phyloP scores from a whole-genome alignment of 2,113 vertebrate species.

The Vireo altiloquus region DNA sequence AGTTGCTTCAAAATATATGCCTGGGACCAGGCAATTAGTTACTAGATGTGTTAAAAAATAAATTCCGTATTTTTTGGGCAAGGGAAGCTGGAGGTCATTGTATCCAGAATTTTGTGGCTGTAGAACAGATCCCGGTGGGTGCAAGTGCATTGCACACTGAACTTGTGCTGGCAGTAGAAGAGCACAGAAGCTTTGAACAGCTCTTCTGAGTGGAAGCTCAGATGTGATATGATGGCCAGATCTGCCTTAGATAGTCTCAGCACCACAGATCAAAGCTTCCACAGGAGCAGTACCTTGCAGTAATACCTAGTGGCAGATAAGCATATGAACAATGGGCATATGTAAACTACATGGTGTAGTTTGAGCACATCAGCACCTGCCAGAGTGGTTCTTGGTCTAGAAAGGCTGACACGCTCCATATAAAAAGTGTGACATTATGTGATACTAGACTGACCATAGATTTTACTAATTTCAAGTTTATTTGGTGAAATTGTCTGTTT shows the following conservation, averaged over 20 bases:
- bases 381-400: background rate
- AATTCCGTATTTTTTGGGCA: background rate
- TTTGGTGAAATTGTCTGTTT: background rate
- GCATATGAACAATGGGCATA: fast-evolving
- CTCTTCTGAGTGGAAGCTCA: background rate
- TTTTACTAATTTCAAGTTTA: background rate
- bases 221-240: background rate
- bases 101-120: background rate
- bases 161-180: background rate
- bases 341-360: fast-evolving
- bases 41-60: background rate
- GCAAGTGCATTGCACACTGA: background rate
- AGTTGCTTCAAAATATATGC: background rate
- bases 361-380: background rate
- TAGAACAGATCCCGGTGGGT: background rate
- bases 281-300: background rate
- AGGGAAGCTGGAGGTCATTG: background rate
- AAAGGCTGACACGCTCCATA: background rate
- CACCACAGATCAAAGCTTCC: fast-evolving
- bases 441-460: background rate
- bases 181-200: background rate
- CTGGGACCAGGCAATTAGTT: background rate
- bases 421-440: background rate
- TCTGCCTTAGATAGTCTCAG: background rate
- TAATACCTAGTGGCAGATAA: fast-evolving